phyloP scores from a whole-genome alignment of 2,797 vertebrate species.

The Pelochelys cantorii region DNA sequence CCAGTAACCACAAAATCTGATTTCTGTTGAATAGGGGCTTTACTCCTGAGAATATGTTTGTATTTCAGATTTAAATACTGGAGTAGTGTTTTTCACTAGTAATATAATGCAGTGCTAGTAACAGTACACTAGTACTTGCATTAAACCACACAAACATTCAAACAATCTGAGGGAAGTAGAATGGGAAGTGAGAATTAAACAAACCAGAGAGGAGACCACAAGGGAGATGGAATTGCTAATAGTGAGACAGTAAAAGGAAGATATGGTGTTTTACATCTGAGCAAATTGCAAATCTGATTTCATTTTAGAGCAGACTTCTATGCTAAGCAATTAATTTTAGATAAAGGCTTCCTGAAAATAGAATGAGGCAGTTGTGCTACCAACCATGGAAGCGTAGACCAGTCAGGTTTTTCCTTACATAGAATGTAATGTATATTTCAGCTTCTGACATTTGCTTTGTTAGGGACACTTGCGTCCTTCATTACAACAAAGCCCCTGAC shows the following conservation, averaged over 20 bases:
- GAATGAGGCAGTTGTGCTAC: background rate
- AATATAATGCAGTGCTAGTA: no score
- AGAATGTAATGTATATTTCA: background rate
- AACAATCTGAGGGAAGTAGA: accelerated
- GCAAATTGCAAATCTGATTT: background rate
- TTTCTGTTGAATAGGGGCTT: background rate
- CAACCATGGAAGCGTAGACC: background rate
- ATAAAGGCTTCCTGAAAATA: background rate
- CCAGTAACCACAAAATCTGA: background rate
- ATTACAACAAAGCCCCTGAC: background rate
- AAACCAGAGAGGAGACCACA: accelerated
- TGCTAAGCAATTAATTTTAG: background rate
- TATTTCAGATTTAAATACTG: background rate
- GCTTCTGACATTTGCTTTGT: background rate
- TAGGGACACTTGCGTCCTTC: background rate
- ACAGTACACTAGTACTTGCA: accelerated
- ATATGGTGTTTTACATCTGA: accelerated
- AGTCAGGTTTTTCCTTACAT: background rate
- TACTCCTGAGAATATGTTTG: accelerated
- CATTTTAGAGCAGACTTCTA: constrained; percentile 35
- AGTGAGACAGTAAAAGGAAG: background rate
- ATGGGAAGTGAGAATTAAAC: accelerated
- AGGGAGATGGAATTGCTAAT: background rate
- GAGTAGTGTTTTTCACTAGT: accelerated
- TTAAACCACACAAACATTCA: accelerated